Evolutionary conservation across 2,888 invertebrate genomes (phyloP), one percentile per base, ranked within the genome.

Genomic region (Malachius bipustulatus): DNA sequence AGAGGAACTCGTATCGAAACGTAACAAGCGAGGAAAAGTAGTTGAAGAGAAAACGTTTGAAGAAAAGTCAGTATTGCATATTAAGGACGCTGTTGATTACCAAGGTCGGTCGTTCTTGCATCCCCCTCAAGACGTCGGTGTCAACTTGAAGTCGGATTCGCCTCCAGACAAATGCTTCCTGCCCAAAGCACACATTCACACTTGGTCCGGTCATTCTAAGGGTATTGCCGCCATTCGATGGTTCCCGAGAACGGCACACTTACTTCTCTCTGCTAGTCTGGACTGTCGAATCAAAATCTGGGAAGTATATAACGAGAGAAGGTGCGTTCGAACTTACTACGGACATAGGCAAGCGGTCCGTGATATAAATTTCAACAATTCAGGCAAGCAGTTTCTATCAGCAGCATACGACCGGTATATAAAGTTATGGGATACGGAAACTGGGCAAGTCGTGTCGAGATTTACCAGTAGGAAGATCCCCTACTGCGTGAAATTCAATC

Each of bases 391-490:
- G 53, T 98, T 99, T 62, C 64, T 98, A 2, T 94, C 94, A 1
- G 94, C 67, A 70, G 82, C 78, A 0, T 97, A 94, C 64, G 97
- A 98, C 67, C 77, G 94, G 35, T 96, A 88, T 57, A 89, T 97
- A 38, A 98, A 98, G 65, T 66, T 99, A 28, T 99, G 98, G 98
- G 97, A 99, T 62, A 97, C 97, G 0, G 98, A 99, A 68, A 89
- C 88, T 0, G 97, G 97, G 30, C 75, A 75, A 47, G 88, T 85
- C 41, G 61, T 85, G 16, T 77, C 78, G 0, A 70, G 91, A 28
- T 98, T 96, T 65, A 90, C 93, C 11, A 94, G 90, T 32, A 75
- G 91, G 36, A 98, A 98, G 64, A 90, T 97, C 52, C 90, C 98
- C 0, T 98, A 96, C 64, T 98, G 97, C 61, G 84, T 89, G 29